Base-by-base conservation (phyloP, 2,888 invertebrate genomes). In the Hydraecia micacea region DNA sequence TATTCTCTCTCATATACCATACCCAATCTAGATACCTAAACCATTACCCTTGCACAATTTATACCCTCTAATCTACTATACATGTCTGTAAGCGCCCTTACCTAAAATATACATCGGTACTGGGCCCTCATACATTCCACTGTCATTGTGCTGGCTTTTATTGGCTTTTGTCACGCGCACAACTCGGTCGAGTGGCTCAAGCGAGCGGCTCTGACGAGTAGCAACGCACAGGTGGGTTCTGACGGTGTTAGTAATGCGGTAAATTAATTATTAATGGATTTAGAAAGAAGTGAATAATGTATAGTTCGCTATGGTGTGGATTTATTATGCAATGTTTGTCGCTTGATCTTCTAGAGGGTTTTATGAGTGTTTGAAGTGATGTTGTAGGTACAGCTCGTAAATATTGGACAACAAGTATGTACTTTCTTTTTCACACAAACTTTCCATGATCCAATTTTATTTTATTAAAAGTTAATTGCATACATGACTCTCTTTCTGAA, bases 61-160 rank as follows among this genome's bases (percentile, higher is more conserved):
- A 88, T 83, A 77, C 39, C 69, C 55, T 78, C 63, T 85, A 80
- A 87, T 87, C 65, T 67, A 86, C 81, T 85, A 79, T 81, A 81
- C 83, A 86, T 85, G 84, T 89, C 84, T 89, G 90, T 65, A 86
- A 78, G 65, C 74, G 79, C 84, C 90, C 82, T 89, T 88, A 87
- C 73, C 73, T 71, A 74, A 85, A 89, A 85, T 81, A 88, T 87
- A 89, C 88, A 87, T 83, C 83, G 85, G 90, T 88, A 88, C 90
- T 90, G 85, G 87, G 83, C 83, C 88, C 90, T 91, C 91, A 92
- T 93, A 93, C 91, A 92, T 91, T 89, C 89, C 88, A 86, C 91
- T 91, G 92, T 92, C 93, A 92, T 93, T 91, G 90, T 88, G 83
- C 82, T 63, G 78, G 84, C 87, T 86, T 93, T 95, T 94, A 94